Evolutionary conservation across 2,797 vertebrate genomes (phyloP).

Genomic region (Hippopotamyrus pictus): DNA sequence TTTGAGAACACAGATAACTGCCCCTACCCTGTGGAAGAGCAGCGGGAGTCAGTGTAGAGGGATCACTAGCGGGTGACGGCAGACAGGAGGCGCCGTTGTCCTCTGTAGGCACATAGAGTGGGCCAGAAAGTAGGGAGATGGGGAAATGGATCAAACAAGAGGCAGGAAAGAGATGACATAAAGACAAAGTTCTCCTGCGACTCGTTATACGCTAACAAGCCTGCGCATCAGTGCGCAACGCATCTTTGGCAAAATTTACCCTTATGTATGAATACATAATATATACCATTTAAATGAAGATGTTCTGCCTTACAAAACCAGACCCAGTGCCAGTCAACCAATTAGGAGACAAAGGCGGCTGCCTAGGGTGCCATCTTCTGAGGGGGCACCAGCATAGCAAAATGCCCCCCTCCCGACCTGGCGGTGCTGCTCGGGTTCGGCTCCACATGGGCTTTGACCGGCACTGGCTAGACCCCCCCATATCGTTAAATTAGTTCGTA

Average conservation of each 20-base stretch:
- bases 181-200: not conserved
- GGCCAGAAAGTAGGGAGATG: not conserved
- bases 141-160: not conserved
- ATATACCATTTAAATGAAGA: not conserved
- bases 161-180: not conserved
- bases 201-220: not conserved
- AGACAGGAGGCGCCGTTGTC: slow-evolving; percentile 47
- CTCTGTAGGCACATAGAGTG: slow-evolving; percentile 46
- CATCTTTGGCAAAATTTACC: not conserved
- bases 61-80: slow-evolving; percentile 67
- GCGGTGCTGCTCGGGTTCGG: not conserved
- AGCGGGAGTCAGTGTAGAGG: slow-evolving; percentile 64
- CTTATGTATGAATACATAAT: not conserved
- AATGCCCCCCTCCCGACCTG: not conserved
- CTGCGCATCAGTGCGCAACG: not conserved
- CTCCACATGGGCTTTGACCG: not conserved
- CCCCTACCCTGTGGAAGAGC: slow-evolving; percentile 67
- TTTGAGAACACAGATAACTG: not conserved
- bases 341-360: not conserved
- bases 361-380: not conserved
- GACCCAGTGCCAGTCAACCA: not conserved
- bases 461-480: not conserved
- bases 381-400: not conserved
- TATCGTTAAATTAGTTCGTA: not conserved
- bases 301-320: not conserved